Conservation (phyloP, 2,888 invertebrate genomes). For the Scrobipalpa costella region DNA sequence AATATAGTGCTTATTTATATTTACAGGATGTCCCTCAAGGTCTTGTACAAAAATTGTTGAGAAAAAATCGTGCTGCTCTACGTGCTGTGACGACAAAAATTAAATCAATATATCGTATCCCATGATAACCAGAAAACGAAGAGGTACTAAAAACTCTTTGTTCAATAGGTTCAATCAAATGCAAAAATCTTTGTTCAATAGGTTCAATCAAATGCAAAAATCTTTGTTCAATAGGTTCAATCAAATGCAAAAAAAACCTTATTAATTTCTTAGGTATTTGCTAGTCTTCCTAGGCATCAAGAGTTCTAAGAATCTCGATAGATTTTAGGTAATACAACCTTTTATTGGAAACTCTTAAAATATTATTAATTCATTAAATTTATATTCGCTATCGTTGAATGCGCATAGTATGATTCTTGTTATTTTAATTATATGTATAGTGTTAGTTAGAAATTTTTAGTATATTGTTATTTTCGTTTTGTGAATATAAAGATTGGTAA, state of each 20-base stretch:
- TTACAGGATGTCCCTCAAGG: background rate
- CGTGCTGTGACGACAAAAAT: background rate
- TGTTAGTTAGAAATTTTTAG: background rate
- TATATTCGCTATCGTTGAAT: background rate
- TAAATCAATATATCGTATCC: background rate
- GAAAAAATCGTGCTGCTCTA: conserved; percentile 4
- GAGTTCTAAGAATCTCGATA: no score
- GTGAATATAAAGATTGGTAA: background rate
- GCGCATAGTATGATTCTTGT: conserved; percentile 2
- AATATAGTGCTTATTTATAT: background rate
- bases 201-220: background rate
- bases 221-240: background rate
- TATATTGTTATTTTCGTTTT: background rate
- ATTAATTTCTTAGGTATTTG: no score
- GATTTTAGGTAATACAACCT: no score
- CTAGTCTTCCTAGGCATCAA: no score
- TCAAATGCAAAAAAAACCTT: background rate
- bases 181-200: no score
- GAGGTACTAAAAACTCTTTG: no score
- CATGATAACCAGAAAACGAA: no score
- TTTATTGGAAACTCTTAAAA: background rate
- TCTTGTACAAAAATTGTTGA: background rate
- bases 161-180: background rate
- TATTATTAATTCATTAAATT: background rate
- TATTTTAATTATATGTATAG: background rate